Evolutionary conservation across 2,888 invertebrate species (phyloP), one percentile per base, ranked within the genome.

Genomic region (Troides aeacus): DNA sequence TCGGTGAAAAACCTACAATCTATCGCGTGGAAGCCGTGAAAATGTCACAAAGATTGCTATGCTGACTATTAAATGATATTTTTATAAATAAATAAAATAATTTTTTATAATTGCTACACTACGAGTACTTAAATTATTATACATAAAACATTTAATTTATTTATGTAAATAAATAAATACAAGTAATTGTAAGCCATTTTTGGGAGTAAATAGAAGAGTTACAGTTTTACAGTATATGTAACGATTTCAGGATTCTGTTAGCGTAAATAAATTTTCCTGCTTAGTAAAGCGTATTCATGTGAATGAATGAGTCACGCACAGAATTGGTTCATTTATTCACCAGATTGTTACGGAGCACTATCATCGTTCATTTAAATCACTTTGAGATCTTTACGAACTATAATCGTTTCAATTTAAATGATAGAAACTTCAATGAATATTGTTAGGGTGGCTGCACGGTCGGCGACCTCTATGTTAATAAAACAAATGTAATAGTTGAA

Each of bases 1-100:
- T 88, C 85, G 78, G 88, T 88, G 91, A 89, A 91, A 92, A 92
- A 90, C 87, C 89, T 88, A 90, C 87, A 84, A 89, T 84, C 88
- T 85, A 86, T 86, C 84, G 84, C 80, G 80, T 84, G 81, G 81
- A 85, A 86, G 79, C 79, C 77, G 81, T 82, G 82, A 81, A 84
- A 84, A 81, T 86, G 87, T 85, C 84, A 82, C 82, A 78, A 78
- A 82, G 75, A 82, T 79, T 74, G 72, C 69, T 69, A 63, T 39
- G 23, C 24, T 42, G 60, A 66, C 61, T 62, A 50, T 58, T 66
- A 62, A 50, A 23, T 24, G 46, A 62, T 66, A 46, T 57, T 17
- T 66, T 46, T 21, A 65, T 12, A n/a, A 10, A 30, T n/a, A 67
- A 42, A 24, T 18, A 39, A 36, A 42, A 23, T 12, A 8, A 23